Percentiles rank a stretch among this genome's conserved stretches.
Conservation (phyloP, 2,888 invertebrate species). For the Aromia moschata region DNA sequence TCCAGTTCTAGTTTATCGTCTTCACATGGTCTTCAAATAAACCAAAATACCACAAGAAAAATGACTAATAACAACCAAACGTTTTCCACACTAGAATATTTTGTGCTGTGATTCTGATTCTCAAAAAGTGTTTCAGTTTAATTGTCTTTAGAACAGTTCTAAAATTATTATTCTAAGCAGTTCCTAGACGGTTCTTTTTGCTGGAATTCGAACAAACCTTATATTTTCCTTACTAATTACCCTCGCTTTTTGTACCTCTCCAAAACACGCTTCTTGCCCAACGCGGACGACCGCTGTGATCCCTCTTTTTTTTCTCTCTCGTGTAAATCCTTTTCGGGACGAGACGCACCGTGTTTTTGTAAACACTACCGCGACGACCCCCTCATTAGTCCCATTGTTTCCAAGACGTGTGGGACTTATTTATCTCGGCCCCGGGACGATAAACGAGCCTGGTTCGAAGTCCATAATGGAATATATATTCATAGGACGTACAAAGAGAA, state of each 20-base stretch:
- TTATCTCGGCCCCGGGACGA: slow-evolving; percentile 32
- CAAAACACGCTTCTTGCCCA: not conserved
- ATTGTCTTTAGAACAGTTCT: no score
- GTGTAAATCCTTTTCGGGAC: not conserved
- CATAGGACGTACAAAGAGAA: slow-evolving; percentile 30
- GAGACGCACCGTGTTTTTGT: slow-evolving; percentile 2
- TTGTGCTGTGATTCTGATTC: no score
- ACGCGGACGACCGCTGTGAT: not conserved
- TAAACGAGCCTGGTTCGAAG: slow-evolving; percentile 24
- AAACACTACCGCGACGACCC: slow-evolving; percentile 10
- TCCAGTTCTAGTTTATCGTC: no score
- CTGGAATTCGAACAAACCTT: not conserved
- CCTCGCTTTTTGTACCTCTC: not conserved
- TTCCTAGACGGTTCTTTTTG: no score
- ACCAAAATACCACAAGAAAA: no score
- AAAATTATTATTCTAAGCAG: no score
- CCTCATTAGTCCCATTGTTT: slow-evolving; percentile 44
- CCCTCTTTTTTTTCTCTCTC: not conserved
- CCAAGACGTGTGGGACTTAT: slow-evolving; percentile 42
- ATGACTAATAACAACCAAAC: no score
- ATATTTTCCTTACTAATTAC: not conserved
- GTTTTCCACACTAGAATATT: no score
- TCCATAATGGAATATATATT: slow-evolving; percentile 37
- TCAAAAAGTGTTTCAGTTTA: no score
- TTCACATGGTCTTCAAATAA: no score